phyloP scores from a whole-genome alignment of 2,797 vertebrate species.

The Ambastaia sidthimunki region DNA sequence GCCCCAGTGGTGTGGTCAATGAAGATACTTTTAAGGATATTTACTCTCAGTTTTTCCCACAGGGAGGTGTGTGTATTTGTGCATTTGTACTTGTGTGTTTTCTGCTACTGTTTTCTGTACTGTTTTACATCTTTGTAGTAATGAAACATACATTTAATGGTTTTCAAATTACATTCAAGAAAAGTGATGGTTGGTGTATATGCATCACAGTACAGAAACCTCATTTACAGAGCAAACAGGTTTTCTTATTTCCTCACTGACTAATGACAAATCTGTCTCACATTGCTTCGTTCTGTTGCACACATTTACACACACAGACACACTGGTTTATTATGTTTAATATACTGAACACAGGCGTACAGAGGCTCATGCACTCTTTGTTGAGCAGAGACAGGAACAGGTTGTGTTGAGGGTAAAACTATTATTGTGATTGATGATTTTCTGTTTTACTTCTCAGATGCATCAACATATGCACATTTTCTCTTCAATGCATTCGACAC shows the following conservation, averaged over 20 bases:
- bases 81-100: conserved; percentile 59
- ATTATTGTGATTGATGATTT: conserved; percentile 17
- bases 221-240: background rate
- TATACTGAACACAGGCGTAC: background rate
- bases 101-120: background rate
- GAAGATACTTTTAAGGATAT: conserved; percentile 99
- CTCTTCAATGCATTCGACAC: conserved; percentile 98
- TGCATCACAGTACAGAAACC: background rate
- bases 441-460: conserved; percentile 80
- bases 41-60: conserved; percentile 98
- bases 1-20: conserved; percentile 96
- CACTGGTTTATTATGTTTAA: conserved; percentile 24
- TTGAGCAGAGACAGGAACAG: background rate
- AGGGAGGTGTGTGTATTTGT: conserved; percentile 88
- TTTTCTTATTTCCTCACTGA: conserved; percentile 34
- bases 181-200: background rate
- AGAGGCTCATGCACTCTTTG: background rate
- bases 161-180: background rate
- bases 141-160: background rate
- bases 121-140: background rate
- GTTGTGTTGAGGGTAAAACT: background rate
- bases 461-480: conserved; percentile 96
- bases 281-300: background rate
- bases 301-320: conserved; percentile 17
- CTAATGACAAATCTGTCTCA: conserved; percentile 26